These are phyloP conservation scores for Orthosia gothica DNA, from an alignment of 2,888 invertebrate species.

Conservation along the genomic window DNA sequence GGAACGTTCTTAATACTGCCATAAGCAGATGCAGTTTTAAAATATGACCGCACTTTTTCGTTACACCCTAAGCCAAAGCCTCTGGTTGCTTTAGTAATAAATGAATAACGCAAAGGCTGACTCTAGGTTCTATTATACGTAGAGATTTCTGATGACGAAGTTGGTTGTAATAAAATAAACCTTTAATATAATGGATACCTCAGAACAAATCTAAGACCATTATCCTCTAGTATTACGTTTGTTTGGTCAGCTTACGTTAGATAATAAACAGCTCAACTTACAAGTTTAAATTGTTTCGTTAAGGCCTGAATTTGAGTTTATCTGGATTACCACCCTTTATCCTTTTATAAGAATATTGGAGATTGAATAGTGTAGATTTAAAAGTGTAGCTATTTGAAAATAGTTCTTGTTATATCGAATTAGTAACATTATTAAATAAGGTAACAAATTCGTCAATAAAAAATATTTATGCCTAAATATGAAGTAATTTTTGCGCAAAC, in stretches of 20 bases:
- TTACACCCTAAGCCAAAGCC: no score
- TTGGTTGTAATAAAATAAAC: not conserved
- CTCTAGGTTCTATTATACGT: no score
- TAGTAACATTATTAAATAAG: not conserved
- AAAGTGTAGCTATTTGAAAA: conserved; percentile 5
- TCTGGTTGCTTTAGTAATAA: not conserved
- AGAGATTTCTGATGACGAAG: not conserved
- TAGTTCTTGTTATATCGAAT: not conserved
- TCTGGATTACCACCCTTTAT: not conserved
- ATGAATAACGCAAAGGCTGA: not conserved
- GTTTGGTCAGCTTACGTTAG: not conserved
- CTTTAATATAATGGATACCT: not conserved
- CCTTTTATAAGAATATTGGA: not conserved
- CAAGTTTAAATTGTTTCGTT: not conserved
- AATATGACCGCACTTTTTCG: no score
- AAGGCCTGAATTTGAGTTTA: not conserved
- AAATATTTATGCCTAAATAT: not conserved
- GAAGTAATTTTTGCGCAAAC: not conserved
- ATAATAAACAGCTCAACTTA: not conserved
- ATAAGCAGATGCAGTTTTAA: no score
- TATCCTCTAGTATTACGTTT: not conserved
- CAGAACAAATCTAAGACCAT: no score
- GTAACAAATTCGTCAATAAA: not conserved
- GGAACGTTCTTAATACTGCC: no score
- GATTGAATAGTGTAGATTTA: not conserved